Conservation (phyloP, 2,797 vertebrate species). For the Gymnopithys bicolor region DNA sequence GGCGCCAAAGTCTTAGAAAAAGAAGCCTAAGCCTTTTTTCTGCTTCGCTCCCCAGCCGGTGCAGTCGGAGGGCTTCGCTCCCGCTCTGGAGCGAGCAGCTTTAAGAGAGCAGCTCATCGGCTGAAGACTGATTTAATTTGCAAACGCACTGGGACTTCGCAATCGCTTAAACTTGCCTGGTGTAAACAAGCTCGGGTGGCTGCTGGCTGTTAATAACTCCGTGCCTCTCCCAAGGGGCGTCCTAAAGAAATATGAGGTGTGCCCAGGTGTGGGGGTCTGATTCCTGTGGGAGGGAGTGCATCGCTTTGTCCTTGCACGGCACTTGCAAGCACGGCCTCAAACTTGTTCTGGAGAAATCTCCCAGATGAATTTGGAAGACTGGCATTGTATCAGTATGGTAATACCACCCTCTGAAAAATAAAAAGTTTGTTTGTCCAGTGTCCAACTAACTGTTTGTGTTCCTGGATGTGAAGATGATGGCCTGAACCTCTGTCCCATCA, state of each 20-base stretch:
- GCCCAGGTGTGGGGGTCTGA: rapidly evolving
- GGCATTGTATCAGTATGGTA: rapidly evolving
- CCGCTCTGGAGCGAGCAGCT: not conserved
- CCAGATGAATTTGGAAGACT: not conserved
- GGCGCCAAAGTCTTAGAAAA: slow-evolving; percentile 76
- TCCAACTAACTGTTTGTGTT: not conserved
- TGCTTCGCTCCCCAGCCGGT: not conserved
- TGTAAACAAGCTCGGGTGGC: not conserved
- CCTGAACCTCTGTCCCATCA: not conserved
- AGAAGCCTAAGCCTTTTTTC: not conserved
- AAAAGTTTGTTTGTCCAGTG: not conserved
- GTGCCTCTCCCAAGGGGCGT: not conserved
- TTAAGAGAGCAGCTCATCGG: not conserved
- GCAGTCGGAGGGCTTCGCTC: not conserved
- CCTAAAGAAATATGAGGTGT: not conserved
- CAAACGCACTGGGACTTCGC: not conserved
- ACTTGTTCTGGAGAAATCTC: not conserved
- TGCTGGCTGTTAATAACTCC: not conserved
- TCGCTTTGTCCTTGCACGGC: rapidly evolving
- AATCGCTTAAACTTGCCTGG: not conserved
- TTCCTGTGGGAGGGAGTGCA: rapidly evolving
- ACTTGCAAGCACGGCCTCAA: rapidly evolving
- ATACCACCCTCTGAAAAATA: not conserved
- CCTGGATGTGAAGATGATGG: not conserved
- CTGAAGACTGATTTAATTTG: not conserved